Percentiles rank a stretch among this genome's conserved stretches.
These are phyloP conservation scores for Leptinotarsa undecemlineata DNA, from an alignment of 1,140 invertebrate genomes.

Conservation along the genomic window DNA sequence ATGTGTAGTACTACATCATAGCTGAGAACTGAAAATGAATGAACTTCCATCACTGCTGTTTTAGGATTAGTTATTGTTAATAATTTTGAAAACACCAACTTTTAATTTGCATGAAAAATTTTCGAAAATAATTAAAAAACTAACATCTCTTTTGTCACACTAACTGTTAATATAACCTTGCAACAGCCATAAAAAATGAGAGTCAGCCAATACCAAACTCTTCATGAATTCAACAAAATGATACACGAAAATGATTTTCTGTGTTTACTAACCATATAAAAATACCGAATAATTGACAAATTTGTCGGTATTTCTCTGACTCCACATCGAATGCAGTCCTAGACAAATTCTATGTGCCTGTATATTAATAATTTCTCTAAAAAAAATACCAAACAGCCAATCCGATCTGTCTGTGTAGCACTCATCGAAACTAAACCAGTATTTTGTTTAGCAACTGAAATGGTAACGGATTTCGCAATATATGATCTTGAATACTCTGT, in stretches of 20 bases:
- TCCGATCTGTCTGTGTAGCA: constrained; percentile 39
- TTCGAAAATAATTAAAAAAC: too few species aligned
- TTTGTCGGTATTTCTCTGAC: constrained; percentile 46
- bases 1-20: too few species aligned
- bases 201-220: constrained; percentile 47
- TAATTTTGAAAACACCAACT: too few species aligned
- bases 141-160: too few species aligned
- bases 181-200: constrained; percentile 52
- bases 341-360: constrained; percentile 54
- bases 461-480: background rate
- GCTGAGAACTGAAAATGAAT: too few species aligned
- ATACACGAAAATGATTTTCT: constrained; percentile 26
- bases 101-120: too few species aligned
- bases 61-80: too few species aligned
- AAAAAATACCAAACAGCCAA: constrained; percentile 41
- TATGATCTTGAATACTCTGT: constrained; percentile 14
- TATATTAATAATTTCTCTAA: constrained; percentile 48
- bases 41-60: too few species aligned
- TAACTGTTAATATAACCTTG: constrained; percentile 38
- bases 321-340: constrained; percentile 50
- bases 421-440: background rate
- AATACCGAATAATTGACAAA: constrained; percentile 47
- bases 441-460: background rate
- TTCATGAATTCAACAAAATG: constrained; percentile 8
- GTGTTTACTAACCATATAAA: constrained; percentile 17